Base-by-base conservation (phyloP, 2,113 vertebrate species). In the Butastur rufipennis region DNA sequence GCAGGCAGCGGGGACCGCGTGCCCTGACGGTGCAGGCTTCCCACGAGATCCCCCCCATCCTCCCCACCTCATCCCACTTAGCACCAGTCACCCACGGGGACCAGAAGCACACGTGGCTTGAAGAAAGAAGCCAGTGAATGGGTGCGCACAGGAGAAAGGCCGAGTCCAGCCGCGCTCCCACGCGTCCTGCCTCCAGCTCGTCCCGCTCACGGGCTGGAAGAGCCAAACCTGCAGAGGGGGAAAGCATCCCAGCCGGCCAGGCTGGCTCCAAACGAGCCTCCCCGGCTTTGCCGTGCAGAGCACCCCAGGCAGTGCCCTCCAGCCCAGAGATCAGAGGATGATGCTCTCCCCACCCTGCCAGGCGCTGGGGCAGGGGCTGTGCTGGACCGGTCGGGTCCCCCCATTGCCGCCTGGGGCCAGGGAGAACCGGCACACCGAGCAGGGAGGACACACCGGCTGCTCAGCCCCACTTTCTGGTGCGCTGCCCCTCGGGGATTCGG, bases 211-310 rank as follows among this genome's bases (percentile, higher is more conserved):
- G 6, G 42, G 22, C 86, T 93, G 73, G 93, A 43, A 84, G 70
- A 94, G 77, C 34, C 86, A 67, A 75, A 58, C 50, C 25, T 18
- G 11, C 3, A 12, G 58, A 55, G 11, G 32, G 21, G 43, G 16
- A 81, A 81, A 90, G 73, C 96, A 79, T 88, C 90, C 90, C 8
- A 10, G 78, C 96, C 12, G 3, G 95, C 95, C 74, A 6, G 17
- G 95, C 95, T 12, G 56, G 95, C 95, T 96, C 91, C 89, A 67
- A 91, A 95, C 77, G 12, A 94, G 96, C 96, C 82, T 34, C 63
- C 93, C 70, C 50, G 0, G 94, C 94, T 93, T 42, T 3, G 15
- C 62, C 4, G 1, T 1, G 29, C 86, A 27, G 53, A 80, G n/a
- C 48, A 27, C 96, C 89, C 70, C 86, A 34, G 91, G 93, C 94